Evolutionary conservation across 2,888 invertebrate genomes (phyloP).

Genomic region (Gibbula magus): DNA sequence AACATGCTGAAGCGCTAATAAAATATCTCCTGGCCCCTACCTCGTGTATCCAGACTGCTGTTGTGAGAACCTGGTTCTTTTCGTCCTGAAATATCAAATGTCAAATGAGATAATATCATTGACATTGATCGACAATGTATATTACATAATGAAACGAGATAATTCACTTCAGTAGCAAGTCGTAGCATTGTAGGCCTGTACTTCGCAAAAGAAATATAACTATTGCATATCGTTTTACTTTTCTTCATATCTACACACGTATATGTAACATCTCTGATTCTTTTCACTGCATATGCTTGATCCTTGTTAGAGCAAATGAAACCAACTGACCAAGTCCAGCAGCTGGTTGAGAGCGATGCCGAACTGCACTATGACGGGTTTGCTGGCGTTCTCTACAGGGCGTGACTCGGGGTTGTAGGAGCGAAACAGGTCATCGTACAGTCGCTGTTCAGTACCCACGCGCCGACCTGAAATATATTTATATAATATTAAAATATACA

Average conservation of each 20-base stretch:
- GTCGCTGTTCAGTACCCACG: constrained; percentile 53
- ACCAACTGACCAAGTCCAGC: constrained; percentile 63
- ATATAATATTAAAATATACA: too few relatives aligned
- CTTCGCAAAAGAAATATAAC: too few relatives aligned
- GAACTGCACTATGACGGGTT: constrained; percentile 60
- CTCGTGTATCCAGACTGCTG: constrained; percentile 65
- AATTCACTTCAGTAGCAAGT: too few relatives aligned
- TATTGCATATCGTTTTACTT: not conserved
- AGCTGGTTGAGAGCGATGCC: constrained; percentile 67
- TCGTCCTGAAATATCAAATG: constrained; percentile 54
- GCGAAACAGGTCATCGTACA: constrained; percentile 59
- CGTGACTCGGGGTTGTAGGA: constrained; percentile 63
- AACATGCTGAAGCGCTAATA: not conserved
- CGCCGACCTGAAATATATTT: constrained; percentile 27
- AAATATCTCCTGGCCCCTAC: constrained; percentile 38
- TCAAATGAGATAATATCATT: too few relatives aligned
- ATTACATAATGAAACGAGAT: not conserved
- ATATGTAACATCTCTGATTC: not conserved
- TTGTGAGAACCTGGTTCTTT: constrained; percentile 63
- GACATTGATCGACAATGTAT: not conserved
- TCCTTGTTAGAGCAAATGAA: too few relatives aligned
- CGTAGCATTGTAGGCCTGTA: too few relatives aligned
- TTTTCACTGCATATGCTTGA: not conserved
- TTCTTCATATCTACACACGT: not conserved
- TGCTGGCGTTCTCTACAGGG: constrained; percentile 63